Evolutionary conservation across 1,140 invertebrate species (phyloP), one percentile per base, ranked within the genome.

Genomic region (Cataglyphis hispanica): DNA sequence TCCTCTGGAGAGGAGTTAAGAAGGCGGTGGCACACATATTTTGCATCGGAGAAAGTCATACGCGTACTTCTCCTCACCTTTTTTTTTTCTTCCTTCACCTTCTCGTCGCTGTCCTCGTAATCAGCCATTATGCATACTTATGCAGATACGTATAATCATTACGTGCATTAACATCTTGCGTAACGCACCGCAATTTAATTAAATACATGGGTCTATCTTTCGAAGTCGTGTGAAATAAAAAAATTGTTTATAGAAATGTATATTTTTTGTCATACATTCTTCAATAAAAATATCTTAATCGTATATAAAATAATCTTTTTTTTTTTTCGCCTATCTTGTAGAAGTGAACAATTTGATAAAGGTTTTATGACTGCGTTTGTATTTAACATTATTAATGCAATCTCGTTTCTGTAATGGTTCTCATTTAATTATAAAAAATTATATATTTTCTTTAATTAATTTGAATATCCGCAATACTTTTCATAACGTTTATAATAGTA

Each of bases 41-140:
- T 80, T 91, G 91, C 90, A 91, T 88, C 72, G 89, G 93, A 93
- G 93, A 94, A 94, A 94, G 93, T 93, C 87, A 69, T 25, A 31
- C 58, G 61, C 67, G 40, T 61, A 46, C 37, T 11, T 56, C 27
- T 27, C 76, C 19, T n/a, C 81, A 76, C 86, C 72, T 89, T 89
- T 69, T 63, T 56, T 63, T 69, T 63, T 56, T 63, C 81, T 64
- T 67, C 60, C 40, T 72, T 16, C 11, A 64, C 8, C 22, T 83
- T 80, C 70, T 76, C 76, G 61, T 84, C 58, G 46, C 75, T 50
- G 63, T 63, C 86, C 70, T 40, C 83, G 58, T 85, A 34, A 75
- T 69, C 63, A 16, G 7, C 19, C 4, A 25, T 74, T 74, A 89
- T 88, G 76, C 77, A 50, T 75, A 75, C 27, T 80, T 84, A 61